phyloP scores from a whole-genome alignment of 2,888 invertebrate genomes.

The Apamea sordens region DNA sequence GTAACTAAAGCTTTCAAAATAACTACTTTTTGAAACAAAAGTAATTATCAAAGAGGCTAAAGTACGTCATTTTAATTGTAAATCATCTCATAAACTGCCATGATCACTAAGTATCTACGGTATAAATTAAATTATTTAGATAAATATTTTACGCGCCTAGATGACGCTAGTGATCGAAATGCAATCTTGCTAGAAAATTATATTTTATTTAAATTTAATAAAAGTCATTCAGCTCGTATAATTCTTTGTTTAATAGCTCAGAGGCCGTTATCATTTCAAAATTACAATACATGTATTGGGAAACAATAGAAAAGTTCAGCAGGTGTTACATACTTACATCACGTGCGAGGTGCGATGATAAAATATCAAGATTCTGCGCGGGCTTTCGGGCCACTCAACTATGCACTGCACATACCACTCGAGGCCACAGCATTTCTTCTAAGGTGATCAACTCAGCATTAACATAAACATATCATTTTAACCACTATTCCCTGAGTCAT shows the following conservation, averaged over 20 bases:
- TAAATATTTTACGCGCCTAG: conserved; percentile 27
- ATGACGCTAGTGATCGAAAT: conserved; percentile 46
- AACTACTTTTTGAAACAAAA: neutral
- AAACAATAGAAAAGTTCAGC: conserved; percentile 67
- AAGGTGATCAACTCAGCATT: conserved; percentile 80
- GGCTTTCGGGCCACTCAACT: conserved; percentile 71
- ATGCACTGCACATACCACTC: conserved; percentile 79
- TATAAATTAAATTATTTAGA: neutral
- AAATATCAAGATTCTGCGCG: conserved; percentile 74
- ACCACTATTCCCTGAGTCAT: conserved; percentile 13
- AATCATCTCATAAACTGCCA: neutral
- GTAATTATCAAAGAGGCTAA: neutral
- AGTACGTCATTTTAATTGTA: neutral
- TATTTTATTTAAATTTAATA: neutral
- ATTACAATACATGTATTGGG: conserved; percentile 46
- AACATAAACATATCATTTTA: conserved; percentile 52
- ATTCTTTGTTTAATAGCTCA: conserved; percentile 11
- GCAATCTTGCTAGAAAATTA: neutral
- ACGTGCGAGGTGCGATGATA: conserved; percentile 64
- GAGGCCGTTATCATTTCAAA: conserved; percentile 44
- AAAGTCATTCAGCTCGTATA: neutral
- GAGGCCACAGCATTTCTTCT: conserved; percentile 86
- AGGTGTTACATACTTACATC: conserved; percentile 69
- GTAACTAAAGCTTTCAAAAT: neutral
- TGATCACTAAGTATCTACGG: neutral